Base-by-base conservation (phyloP, 2,888 invertebrate species). In the Eilema sororculum region DNA sequence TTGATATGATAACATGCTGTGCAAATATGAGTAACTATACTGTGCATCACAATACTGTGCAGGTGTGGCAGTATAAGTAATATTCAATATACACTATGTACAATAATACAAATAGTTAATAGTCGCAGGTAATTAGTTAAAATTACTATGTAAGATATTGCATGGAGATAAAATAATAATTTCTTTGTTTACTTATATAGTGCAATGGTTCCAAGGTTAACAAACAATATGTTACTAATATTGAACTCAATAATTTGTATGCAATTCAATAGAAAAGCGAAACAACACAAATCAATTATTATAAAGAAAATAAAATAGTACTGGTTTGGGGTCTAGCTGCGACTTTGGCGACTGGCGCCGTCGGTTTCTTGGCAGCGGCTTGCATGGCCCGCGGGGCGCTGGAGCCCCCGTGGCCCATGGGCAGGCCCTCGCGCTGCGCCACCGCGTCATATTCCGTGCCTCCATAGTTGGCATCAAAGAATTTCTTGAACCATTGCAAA, bases 401-500 rank as follows among this genome's bases (percentile, higher is more conserved):
- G 74, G 95, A 93, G 78, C 97, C 97, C 83, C 97, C 98, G 88
- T 96, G 96, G 84, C 98, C 98, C 97, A 98, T 97, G 69, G 96
- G 96, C 89, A 98, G 97, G 85, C 98, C 98, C 87, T 97, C 98
- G 84, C 99, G 96, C 88, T 98, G 97, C 79, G 96, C 97, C 88
- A 98, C 94, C 72, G 99, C 98, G 95, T 99, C 98, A 95, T 99
- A 99, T 80, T 98, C 98, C 89, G 97, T 96, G 90, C 99, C 99
- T 93, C 98, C 97, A 96, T 99, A 99, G 96, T 99, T 99, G 87
- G 99, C 99, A 96, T 99, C 99, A 96, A 99, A 99, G 96, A 99
- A 99, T 95, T 99, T 99, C 97, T 99, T 99, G 97, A 99, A 99
- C 99, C 99, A 99, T 96, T 99, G 99, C 87, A 99, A 97, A 96